These are phyloP conservation scores for Nicator chloris DNA, from an alignment of 2,113 vertebrate genomes.

Conservation along the genomic window DNA sequence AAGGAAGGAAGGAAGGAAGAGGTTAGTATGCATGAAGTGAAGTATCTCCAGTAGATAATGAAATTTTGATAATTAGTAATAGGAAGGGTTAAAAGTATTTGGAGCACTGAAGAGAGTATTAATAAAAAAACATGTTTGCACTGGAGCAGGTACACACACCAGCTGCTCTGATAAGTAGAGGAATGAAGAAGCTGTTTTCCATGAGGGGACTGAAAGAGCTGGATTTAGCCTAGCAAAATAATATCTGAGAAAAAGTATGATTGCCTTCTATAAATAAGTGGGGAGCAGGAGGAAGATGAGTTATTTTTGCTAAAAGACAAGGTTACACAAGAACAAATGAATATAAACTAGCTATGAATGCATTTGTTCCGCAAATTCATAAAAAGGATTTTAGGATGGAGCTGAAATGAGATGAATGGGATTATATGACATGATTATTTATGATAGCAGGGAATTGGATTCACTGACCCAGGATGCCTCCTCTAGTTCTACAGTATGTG, in stretches of 20 bases:
- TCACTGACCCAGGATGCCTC: conserved; percentile 52
- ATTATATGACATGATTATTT: conserved; percentile 62
- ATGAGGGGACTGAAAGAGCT: background rate
- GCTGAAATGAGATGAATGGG: conserved; percentile 50
- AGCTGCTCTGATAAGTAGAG: background rate
- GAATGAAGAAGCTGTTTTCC: background rate
- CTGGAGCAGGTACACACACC: background rate
- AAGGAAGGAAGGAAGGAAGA: background rate
- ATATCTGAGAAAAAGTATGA: conserved; percentile 18
- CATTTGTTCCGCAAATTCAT: conserved; percentile 47
- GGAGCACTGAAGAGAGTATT: background rate
- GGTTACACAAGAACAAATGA: conserved; percentile 48
- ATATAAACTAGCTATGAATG: conserved; percentile 43
- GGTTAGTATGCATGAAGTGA: background rate
- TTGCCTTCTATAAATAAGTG: conserved; percentile 53
- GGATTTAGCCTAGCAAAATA: conserved; percentile 32
- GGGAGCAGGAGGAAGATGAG: background rate
- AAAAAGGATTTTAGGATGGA: conserved; percentile 41
- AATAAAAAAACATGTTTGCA: background rate
- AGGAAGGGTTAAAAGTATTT: background rate
- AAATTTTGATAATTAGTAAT: background rate
- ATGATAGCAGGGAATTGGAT: conserved; percentile 46
- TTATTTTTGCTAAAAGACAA: conserved; percentile 51
- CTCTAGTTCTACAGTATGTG: conserved; percentile 23
- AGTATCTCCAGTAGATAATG: background rate